These are phyloP conservation scores for Xylota segnis DNA, from an alignment of 2,888 invertebrate species.

Conservation along the genomic window DNA sequence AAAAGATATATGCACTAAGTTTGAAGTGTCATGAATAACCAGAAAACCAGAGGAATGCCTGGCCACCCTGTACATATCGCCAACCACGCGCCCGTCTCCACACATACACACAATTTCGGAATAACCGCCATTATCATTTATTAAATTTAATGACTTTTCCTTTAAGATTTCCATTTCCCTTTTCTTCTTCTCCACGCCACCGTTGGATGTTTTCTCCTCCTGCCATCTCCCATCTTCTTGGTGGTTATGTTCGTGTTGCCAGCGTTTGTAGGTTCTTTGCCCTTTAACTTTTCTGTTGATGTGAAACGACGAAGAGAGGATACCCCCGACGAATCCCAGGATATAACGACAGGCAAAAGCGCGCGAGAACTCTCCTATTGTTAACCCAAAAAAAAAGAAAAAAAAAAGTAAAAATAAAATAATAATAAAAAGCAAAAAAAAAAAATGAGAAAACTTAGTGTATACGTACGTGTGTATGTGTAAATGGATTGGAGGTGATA, in stretches of 20 bases:
- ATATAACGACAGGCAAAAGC: constrained; percentile 12
- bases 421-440: constrained; percentile 3
- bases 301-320: constrained; percentile 28
- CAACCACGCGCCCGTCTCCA: constrained; percentile 26
- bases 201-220: not conserved
- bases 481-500: constrained; percentile 56
- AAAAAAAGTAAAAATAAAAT: too few relatives aligned
- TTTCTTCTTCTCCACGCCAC: not conserved
- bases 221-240: not conserved
- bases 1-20: too few relatives aligned
- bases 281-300: constrained; percentile 42
- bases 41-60: too few relatives aligned
- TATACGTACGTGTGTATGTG: constrained; percentile 20
- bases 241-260: not conserved
- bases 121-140: constrained; percentile 66
- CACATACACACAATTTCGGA: constrained; percentile 11
- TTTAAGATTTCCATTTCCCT: constrained; percentile 68
- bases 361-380: constrained; percentile 26
- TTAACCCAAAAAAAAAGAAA: constrained; percentile 20
- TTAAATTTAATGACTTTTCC: constrained; percentile 67
- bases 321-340: constrained; percentile 20
- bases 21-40: too few relatives aligned
- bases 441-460: not conserved
- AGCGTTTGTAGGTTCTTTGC: constrained; percentile 26
- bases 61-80: constrained; percentile 12